These are phyloP conservation scores for Heterochromis multidens DNA, from an alignment of 2,113 vertebrate genomes.

Conservation along the genomic window DNA sequence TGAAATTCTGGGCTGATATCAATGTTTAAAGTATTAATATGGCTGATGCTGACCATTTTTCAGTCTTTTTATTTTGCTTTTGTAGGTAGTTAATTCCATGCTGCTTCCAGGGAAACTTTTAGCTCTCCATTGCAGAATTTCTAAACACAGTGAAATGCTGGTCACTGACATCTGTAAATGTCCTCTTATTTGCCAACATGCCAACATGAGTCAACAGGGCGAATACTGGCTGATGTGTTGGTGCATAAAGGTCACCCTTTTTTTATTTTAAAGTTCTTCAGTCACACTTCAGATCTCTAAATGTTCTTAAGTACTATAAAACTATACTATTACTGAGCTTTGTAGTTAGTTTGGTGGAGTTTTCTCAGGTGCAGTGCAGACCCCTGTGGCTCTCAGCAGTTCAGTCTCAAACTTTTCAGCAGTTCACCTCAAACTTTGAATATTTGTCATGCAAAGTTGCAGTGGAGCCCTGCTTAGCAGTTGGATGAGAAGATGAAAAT, in stretches of 20 bases:
- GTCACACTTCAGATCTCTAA: neutral
- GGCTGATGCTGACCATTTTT: too few species aligned
- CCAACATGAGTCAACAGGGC: neutral
- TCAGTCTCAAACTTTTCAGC: too few species aligned
- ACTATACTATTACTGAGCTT: neutral
- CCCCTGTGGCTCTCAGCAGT: neutral
- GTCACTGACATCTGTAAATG: neutral
- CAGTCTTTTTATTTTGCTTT: neutral
- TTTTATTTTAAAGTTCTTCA: neutral
- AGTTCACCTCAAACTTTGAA: neutral
- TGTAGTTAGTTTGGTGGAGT: neutral
- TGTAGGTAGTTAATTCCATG: neutral
- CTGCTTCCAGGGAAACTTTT: neutral
- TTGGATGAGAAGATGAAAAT: neutral
- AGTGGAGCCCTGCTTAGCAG: neutral
- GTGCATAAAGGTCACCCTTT: neutral
- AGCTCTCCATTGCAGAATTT: neutral
- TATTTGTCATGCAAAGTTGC: neutral
- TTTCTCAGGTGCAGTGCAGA: neutral
- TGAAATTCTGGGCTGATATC: too few species aligned
- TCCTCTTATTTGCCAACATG: neutral
- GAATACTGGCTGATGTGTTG: neutral
- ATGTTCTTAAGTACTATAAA: neutral
- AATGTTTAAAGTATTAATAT: too few species aligned
- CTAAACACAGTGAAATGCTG: neutral